Evolutionary conservation across 2,888 invertebrate species (phyloP).

Genomic region (Aporophyla nigra): DNA sequence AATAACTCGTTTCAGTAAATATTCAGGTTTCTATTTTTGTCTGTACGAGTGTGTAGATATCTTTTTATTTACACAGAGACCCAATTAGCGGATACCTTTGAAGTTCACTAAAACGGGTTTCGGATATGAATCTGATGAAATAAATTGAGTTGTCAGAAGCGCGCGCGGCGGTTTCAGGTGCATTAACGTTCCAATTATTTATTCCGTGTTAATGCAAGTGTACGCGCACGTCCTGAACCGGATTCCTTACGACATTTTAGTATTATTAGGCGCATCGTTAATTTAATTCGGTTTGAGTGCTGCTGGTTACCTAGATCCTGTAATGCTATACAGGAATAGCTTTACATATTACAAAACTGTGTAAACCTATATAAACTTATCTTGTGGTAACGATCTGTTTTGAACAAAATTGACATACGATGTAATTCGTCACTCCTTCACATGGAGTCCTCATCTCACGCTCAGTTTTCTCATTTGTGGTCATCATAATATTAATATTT

Average conservation of each 20-base stretch:
- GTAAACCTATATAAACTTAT: no score
- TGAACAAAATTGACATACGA: background rate
- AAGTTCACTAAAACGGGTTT: conserved; percentile 83
- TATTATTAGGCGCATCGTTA: conserved; percentile 52
- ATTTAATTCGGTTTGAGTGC: conserved; percentile 36
- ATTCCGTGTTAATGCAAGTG: conserved; percentile 71
- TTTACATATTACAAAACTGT: conserved; percentile 14
- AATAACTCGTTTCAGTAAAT: conserved; percentile 42
- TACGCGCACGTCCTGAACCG: conserved; percentile 43
- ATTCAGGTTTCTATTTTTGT: conserved; percentile 62
- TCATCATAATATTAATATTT: background rate
- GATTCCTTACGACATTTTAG: conserved; percentile 52
- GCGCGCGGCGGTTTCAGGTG: conserved; percentile 77
- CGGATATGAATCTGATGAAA: conserved; percentile 84
- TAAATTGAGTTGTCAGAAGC: conserved; percentile 86
- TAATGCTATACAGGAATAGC: conserved; percentile 35
- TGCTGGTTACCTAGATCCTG: conserved; percentile 44
- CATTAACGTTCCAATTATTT: conserved; percentile 80
- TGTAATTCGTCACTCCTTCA: background rate
- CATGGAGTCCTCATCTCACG: no score
- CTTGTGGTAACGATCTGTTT: background rate
- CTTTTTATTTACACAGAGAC: conserved; percentile 70
- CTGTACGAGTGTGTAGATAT: conserved; percentile 64
- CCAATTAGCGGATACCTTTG: conserved; percentile 88
- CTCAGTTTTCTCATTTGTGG: background rate